Conservation (phyloP, 2,113 vertebrate genomes). For the Pterocles gutturalis region DNA sequence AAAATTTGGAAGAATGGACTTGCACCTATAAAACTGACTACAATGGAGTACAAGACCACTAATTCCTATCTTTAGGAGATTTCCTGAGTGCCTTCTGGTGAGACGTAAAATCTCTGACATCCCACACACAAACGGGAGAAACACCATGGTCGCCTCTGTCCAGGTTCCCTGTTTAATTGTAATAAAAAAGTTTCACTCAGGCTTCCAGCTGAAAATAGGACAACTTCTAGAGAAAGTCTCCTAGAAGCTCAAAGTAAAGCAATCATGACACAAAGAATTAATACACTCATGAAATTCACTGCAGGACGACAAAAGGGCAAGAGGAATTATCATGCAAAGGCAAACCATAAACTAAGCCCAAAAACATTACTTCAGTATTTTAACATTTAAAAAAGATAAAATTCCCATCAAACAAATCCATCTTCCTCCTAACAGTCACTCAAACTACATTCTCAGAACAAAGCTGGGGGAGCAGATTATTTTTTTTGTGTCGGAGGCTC, state of each 20-base stretch:
- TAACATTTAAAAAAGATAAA: not conserved
- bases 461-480: rapidly evolving
- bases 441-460: not conserved
- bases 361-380: not conserved
- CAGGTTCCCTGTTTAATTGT: not conserved
- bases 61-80: not conserved
- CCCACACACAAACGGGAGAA: not conserved
- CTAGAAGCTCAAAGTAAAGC: not conserved
- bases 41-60: not conserved
- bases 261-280: not conserved
- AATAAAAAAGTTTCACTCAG: not conserved
- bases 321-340: not conserved
- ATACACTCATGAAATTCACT: not conserved
- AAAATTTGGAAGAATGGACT: not conserved
- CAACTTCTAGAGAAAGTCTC: not conserved
- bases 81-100: not conserved
- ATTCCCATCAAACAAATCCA: not conserved
- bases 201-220: not conserved
- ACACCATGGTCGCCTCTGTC: not conserved
- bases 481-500: not conserved
- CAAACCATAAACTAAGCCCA: not conserved
- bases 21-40: not conserved
- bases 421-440: not conserved
- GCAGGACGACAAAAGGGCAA: not conserved
- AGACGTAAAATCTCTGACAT: not conserved